Percentiles rank a stretch among this genome's conserved stretches.
Conservation (phyloP, 2,888 invertebrate species). For the Nymphalis urticae region DNA sequence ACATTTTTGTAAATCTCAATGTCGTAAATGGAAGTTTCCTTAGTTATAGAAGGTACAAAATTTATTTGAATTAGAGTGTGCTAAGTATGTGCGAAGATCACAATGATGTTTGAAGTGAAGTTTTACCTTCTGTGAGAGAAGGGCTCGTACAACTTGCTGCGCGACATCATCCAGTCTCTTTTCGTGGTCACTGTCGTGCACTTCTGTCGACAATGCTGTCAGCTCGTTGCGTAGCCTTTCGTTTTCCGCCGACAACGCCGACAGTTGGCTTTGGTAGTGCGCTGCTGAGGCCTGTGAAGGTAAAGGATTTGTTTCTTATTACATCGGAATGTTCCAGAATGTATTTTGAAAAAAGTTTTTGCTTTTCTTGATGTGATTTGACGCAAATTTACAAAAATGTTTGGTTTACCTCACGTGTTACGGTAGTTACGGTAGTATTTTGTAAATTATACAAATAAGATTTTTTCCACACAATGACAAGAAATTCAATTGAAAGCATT, state of each 20-base stretch:
- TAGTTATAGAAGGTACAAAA: background rate
- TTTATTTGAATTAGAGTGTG: background rate
- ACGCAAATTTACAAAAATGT: too few species aligned
- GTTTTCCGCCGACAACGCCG: constrained; percentile 85
- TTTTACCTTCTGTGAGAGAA: constrained; percentile 90
- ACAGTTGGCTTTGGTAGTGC: constrained; percentile 86
- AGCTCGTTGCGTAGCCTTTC: constrained; percentile 84
- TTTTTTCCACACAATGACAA: background rate
- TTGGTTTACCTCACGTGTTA: too few species aligned
- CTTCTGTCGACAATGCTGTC: constrained; percentile 59
- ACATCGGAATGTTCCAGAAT: background rate
- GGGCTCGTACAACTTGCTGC: constrained; percentile 90
- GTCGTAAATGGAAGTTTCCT: background rate
- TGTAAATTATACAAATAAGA: background rate
- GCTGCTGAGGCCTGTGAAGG: constrained; percentile 84
- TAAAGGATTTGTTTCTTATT: background rate
- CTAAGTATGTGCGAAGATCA: background rate
- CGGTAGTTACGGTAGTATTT: background rate
- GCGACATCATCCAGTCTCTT: constrained; percentile 91
- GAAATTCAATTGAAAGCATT: background rate
- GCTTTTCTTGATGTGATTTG: too few species aligned
- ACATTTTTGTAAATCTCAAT: background rate
- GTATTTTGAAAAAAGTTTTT: background rate
- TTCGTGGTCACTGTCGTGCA: constrained; percentile 86
- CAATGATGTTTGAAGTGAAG: too few species aligned